Evolutionary conservation across 2,797 vertebrate genomes (phyloP).

Genomic region (Oreochromis grahami): DNA sequence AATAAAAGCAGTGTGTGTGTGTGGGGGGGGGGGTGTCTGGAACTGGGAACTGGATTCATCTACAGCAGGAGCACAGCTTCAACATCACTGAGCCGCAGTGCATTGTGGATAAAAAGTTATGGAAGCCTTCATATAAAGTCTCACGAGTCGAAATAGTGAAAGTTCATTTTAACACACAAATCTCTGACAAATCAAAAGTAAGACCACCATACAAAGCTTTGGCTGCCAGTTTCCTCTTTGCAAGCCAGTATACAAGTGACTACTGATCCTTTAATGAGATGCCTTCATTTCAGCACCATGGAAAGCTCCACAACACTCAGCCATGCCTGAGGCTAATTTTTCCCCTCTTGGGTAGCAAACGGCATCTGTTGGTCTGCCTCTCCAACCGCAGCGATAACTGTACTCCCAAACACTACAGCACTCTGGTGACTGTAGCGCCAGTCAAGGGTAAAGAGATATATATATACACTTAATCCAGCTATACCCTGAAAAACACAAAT

Average conservation of each 20-base stretch:
- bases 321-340: neutral
- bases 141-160: neutral
- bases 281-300: slow-evolving; percentile 55
- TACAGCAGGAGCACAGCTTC: neutral
- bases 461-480: neutral
- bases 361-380: slow-evolving; percentile 29
- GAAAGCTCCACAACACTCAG: slow-evolving; percentile 39
- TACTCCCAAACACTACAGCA: slow-evolving; percentile 14
- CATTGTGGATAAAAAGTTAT: neutral
- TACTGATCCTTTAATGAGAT: neutral
- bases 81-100: neutral
- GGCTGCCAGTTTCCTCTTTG: neutral
- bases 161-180: neutral
- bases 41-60: neutral
- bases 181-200: neutral
- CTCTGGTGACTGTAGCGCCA: neutral
- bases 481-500: neutral
- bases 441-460: neutral
- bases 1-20: neutral
- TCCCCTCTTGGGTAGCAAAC: slow-evolving; percentile 4
- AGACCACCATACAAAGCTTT: neutral
- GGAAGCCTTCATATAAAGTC: neutral
- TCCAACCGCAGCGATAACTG: slow-evolving; percentile 3
- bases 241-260: neutral
- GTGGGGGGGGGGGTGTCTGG: neutral